Evolutionary conservation across 2,888 invertebrate genomes (phyloP), one percentile per base, ranked within the genome.

Genomic region (Dasypolia templi): DNA sequence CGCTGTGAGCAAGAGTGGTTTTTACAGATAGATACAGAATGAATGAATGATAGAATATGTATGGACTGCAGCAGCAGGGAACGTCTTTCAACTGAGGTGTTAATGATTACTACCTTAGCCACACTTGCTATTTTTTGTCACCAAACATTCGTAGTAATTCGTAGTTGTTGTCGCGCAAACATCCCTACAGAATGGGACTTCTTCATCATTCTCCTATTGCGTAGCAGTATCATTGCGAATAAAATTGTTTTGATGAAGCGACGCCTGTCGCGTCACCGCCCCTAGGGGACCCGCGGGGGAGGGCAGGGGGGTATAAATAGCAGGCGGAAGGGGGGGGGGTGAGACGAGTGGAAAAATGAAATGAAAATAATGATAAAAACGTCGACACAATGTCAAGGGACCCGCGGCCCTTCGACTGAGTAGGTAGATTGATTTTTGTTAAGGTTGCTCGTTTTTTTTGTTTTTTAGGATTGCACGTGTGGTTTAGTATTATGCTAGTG

Each of bases 331-430:
- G 44, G 19, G 62, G 56, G 72, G 72, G 75, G 81, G 73, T 35
- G 72, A 75, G 84, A 87, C 84, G 84, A 80, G 78, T 83, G 82
- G 86, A 86, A 89, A 90, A 90, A 91, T 90, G 91, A 92, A 93
- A 93, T 92, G 91, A 90, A 91, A 93, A 93, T 92, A 93, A 94
- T 93, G 92, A 91, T 91, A 91, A 92, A 92, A 91, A 90, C 89
- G 90, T 89, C 90, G 89, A 88, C 91, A 88, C 86, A 82, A 77
- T 81, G 85, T 78, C 86, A 88, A 84, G 88, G 87, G 88, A 88
- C 85, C 81, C 82, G 77, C 82, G 81, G 65, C 75, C 75, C 81
- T 86, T 77, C 85, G 79, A 83, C 78, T 73, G 79, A 80, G 84
- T 83, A 86, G 81, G 83, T 81, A 84, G 84, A 85, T 85, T 81